A percentile compares a stretch with the other conserved stretches of the same genome.
Evolutionary conservation across 2,888 invertebrate genomes (phyloP).

Genomic region (Sthenelais limicola): DNA sequence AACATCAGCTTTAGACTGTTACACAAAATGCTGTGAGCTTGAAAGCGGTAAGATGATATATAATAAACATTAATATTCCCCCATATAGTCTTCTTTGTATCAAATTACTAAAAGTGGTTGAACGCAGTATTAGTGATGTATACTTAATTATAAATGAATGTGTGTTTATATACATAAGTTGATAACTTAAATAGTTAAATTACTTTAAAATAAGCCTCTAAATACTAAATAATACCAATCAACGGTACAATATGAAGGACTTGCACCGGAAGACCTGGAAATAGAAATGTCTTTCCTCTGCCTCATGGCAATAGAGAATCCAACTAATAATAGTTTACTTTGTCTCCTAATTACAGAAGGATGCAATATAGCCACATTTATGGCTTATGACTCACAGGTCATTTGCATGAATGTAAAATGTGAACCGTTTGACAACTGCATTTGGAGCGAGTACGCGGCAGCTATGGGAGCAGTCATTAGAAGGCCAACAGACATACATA

Average conservation of each 20-base stretch:
- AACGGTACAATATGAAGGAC: too few species aligned
- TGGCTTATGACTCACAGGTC: constrained; percentile 12
- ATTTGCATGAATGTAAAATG: constrained; percentile 23
- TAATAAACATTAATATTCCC: too few species aligned
- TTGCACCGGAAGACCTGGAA: too few species aligned
- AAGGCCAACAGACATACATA: neutral
- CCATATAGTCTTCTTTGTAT: too few species aligned
- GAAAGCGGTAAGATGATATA: constrained; percentile 11
- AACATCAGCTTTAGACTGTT: constrained; percentile 11
- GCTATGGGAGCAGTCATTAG: neutral
- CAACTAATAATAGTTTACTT: neutral
- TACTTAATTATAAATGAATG: too few species aligned
- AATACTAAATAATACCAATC: too few species aligned
- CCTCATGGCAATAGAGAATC: too few species aligned
- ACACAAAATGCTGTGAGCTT: constrained; percentile 26
- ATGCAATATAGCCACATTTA: constrained; percentile 3
- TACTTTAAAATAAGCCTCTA: too few species aligned
- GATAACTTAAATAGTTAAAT: too few species aligned
- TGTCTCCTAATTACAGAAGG: neutral
- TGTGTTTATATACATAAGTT: too few species aligned
- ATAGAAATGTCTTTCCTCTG: neutral
- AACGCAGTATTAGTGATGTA: too few species aligned
- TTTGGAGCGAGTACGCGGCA: neutral
- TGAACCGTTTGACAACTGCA: constrained; percentile 16
- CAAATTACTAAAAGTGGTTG: too few species aligned